phyloP scores from a whole-genome alignment of 2,113 vertebrate genomes.

The Oreochromis spilurus region DNA sequence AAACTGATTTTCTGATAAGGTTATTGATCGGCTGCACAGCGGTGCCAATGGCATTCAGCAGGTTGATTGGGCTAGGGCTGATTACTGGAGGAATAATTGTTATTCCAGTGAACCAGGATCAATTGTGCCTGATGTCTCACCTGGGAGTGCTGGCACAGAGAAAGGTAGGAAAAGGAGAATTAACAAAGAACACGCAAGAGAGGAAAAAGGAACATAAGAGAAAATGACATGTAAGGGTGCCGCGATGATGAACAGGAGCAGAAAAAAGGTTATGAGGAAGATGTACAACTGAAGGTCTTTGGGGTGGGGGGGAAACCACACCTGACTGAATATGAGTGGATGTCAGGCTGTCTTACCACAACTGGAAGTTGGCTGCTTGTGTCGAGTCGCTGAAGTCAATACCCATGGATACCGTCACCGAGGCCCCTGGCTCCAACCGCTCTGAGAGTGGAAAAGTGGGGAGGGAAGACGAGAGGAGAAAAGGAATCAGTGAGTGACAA shows the following conservation, averaged over 20 bases:
- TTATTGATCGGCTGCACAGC: constrained; percentile 83
- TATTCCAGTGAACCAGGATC: constrained; percentile 90
- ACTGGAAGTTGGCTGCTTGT: constrained; percentile 89
- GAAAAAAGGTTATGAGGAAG: not conserved
- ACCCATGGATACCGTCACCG: constrained; percentile 84
- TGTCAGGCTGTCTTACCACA: constrained; percentile 81
- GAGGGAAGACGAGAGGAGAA: not conserved
- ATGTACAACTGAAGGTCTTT: not conserved
- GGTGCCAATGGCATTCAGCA: constrained; percentile 87
- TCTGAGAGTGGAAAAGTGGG: constrained; percentile 68
- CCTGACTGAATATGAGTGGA: not conserved
- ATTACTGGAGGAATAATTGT: constrained; percentile 98
- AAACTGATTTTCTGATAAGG: constrained; percentile 84
- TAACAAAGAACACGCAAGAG: constrained; percentile 40
- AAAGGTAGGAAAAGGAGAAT: constrained; percentile 9
- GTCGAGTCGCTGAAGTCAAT: constrained; percentile 97
- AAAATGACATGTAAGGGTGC: not conserved
- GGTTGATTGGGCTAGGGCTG: constrained; percentile 87
- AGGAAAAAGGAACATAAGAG: constrained; percentile 40
- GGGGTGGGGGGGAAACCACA: not conserved
- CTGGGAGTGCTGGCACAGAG: constrained; percentile 76
- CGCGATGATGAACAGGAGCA: not conserved
- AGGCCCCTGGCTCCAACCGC: constrained; percentile 82
- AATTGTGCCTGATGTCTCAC: constrained; percentile 88
- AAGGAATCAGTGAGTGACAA: constrained; percentile 58